Percentiles rank a stretch among this genome's conserved stretches.
Evolutionary conservation across 1,140 invertebrate species (phyloP).

Genomic region (Bursaphelenchus mucronatus): DNA sequence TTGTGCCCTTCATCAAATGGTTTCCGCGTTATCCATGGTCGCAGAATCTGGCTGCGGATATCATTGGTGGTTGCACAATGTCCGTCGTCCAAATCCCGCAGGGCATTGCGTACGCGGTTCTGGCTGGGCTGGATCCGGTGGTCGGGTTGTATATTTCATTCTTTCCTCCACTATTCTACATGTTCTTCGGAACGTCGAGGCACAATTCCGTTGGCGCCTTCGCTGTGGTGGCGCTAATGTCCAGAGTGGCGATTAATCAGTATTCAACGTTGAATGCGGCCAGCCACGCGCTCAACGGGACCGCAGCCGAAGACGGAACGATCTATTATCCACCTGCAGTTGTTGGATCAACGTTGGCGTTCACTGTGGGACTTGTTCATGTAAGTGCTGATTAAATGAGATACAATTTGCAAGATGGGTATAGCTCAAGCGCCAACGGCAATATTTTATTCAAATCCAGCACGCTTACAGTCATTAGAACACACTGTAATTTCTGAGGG

Average conservation of each 20-base stretch:
- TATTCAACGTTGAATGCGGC: too few species aligned
- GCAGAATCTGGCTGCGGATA: slow-evolving; percentile 60
- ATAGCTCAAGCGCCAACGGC: too few species aligned
- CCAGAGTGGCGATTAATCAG: background rate
- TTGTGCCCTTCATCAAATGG: slow-evolving; percentile 58
- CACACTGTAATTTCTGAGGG: too few species aligned
- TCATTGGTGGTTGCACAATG: slow-evolving; percentile 63
- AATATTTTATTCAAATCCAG: too few species aligned
- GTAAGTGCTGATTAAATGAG: too few species aligned
- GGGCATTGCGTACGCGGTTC: slow-evolving; percentile 64
- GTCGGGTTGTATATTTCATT: slow-evolving; percentile 65
- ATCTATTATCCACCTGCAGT: too few species aligned
- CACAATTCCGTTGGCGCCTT: slow-evolving; percentile 61
- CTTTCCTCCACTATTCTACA: slow-evolving; percentile 64
- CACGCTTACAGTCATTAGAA: too few species aligned
- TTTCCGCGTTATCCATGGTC: slow-evolving; percentile 61
- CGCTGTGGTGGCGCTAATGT: slow-evolving; percentile 16
- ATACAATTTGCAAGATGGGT: too few species aligned
- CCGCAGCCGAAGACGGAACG: too few species aligned
- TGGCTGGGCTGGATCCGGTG: slow-evolving; percentile 64
- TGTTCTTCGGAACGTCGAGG: slow-evolving; percentile 63
- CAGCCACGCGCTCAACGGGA: too few species aligned
- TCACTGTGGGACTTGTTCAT: too few species aligned
- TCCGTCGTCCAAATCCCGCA: slow-evolving; percentile 65
- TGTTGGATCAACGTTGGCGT: too few species aligned